Evolutionary conservation across 1,140 invertebrate species (phyloP), one percentile per base, ranked within the genome.

Genomic region (Armadillidium nasatum): DNA sequence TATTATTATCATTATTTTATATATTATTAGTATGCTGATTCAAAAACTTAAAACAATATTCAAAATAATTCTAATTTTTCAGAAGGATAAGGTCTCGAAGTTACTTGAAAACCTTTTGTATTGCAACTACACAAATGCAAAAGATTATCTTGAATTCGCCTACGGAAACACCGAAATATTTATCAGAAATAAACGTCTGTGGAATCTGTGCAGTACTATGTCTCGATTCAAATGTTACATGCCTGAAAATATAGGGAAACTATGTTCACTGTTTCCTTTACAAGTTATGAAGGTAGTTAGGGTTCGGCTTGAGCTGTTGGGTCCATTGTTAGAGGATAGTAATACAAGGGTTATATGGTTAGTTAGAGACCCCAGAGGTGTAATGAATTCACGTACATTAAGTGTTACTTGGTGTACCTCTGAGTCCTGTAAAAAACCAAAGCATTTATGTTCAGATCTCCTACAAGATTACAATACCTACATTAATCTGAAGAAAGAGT

Each of bases 31-130:
- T 33, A 3, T 33, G 33, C 6, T 33, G 33, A 1, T 3, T 33
- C 33, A 33, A 33, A 33, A 6, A 33, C n/a, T n/a, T 33, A 33
- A 1, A 33, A 33, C 6, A 6, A 33, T 33, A 33, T 33, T 33
- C 2, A 33, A 33, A 33, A 33, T 1, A 33, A 60, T 19, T 15
- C 19, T 3, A 44, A 21, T 67, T 11, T 77, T 70, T 9, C 75
- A 81, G 80, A 85, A 88, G 54, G 83, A 33, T 6, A 33, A 87
- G 80, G 91, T 91, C 60, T 82, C 44, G 23, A 23, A 72, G n/a
- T 43, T 82, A 50, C 71, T 82, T 44, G 71, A 73, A 10, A 71
- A 76, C 11, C 71, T 83, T 22, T 71, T 77, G 10, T 67, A 77
- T 15, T 82, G 81, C 74, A 71, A 81, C 45, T 83, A 82, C 78